phyloP scores from a whole-genome alignment of 2,113 vertebrate species.

The Psittacula cyanocephala region DNA sequence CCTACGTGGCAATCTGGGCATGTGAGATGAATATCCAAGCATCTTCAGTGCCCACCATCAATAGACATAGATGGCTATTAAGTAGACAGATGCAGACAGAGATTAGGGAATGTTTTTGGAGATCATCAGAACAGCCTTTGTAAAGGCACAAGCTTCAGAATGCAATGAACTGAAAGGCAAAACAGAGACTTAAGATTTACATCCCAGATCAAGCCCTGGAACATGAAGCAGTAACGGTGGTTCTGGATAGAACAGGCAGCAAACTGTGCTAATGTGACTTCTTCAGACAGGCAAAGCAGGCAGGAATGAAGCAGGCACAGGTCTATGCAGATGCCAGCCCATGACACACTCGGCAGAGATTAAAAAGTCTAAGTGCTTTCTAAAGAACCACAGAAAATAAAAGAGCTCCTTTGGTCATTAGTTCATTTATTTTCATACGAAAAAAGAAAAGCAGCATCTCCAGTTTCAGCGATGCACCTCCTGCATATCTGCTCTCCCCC shows the following conservation, averaged over 20 bases:
- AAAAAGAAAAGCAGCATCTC: not conserved
- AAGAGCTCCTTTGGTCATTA: not conserved
- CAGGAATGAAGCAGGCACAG: not conserved
- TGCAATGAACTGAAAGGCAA: not conserved
- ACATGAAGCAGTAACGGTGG: not conserved
- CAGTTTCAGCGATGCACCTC: not conserved
- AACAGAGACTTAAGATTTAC: constrained; percentile 12
- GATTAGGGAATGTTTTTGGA: not conserved
- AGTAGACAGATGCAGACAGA: not conserved
- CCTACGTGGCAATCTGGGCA: not conserved
- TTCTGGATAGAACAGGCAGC: not conserved
- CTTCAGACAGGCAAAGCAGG: constrained; percentile 34
- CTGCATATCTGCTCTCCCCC: not conserved
- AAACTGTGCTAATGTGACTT: not conserved
- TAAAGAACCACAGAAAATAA: not conserved
- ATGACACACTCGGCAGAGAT: not conserved
- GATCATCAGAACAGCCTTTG: not conserved
- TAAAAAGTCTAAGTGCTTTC: not conserved
- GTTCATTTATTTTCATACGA: not conserved
- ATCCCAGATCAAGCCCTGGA: not conserved
- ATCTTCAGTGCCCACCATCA: not conserved
- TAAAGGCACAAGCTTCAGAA: not conserved
- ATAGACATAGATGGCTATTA: not conserved
- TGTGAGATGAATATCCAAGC: not conserved
- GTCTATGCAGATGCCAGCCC: constrained; percentile 5